phyloP scores from a whole-genome alignment of 1,140 invertebrate genomes.

The Battus philenor region DNA sequence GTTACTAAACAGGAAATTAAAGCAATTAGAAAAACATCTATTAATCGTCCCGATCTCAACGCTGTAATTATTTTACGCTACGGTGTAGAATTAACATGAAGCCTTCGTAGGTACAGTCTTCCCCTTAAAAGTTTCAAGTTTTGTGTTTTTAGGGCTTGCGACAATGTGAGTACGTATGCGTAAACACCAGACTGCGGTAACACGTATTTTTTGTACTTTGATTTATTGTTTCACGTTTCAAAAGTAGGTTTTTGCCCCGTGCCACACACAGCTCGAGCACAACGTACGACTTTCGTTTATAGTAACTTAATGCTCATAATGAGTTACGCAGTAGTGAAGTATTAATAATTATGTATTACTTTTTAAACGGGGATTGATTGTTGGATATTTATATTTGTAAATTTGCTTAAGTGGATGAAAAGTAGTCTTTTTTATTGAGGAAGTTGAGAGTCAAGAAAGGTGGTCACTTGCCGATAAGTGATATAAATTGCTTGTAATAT shows the following conservation, averaged over 20 bases:
- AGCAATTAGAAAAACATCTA: conserved; percentile 13
- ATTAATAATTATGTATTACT: too few species aligned
- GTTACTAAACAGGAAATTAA: conserved; percentile 13
- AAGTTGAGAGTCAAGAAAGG: too few species aligned
- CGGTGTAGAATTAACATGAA: conserved; percentile 4
- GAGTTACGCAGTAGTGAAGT: too few species aligned
- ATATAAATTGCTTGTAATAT: too few species aligned
- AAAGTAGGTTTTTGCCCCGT: conserved; percentile 57
- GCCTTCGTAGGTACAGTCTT: conserved; percentile 18
- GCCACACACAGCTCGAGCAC: conserved; percentile 57
- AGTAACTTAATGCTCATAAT: conserved; percentile 12
- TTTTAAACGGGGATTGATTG: too few species aligned
- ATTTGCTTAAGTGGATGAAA: too few species aligned
- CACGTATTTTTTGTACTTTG: conserved; percentile 69
- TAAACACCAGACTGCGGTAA: conserved; percentile 61
- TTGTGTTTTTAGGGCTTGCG: conserved; percentile 33
- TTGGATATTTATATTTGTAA: too few species aligned
- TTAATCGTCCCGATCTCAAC: conserved; percentile 9
- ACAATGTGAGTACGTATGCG: conserved; percentile 49
- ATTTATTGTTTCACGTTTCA: conserved; percentile 70
- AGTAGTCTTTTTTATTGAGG: too few species aligned
- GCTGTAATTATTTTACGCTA: neutral
- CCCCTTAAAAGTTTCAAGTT: conserved; percentile 35
- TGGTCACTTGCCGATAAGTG: too few species aligned
- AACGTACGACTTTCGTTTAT: conserved; percentile 17